Evolutionary conservation across 2,888 invertebrate species (phyloP).

Genomic region (Spilosoma lubricipeda): DNA sequence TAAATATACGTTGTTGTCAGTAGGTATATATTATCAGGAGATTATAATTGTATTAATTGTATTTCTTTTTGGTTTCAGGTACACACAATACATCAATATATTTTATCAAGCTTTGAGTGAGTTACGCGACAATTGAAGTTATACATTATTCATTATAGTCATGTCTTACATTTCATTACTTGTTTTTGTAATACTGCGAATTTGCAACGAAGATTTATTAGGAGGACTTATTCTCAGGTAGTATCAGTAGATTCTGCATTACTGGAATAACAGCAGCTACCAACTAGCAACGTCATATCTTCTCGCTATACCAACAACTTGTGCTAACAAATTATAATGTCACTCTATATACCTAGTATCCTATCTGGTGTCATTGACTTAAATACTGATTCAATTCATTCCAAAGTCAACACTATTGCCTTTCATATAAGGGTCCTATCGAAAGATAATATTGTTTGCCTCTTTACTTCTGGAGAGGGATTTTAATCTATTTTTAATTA

Average conservation of each 20-base stretch:
- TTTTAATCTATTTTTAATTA: constrained; percentile 8
- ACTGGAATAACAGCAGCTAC: neutral
- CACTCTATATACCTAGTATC: constrained; percentile 24
- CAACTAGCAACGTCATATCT: neutral
- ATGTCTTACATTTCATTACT: neutral
- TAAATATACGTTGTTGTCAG: no score
- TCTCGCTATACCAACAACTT: neutral
- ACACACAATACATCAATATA: neutral
- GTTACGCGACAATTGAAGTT: constrained; percentile 7
- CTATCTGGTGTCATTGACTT: constrained; percentile 37
- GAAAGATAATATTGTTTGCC: neutral
- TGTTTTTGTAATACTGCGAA: neutral
- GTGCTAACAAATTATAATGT: neutral
- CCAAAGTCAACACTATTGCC: neutral
- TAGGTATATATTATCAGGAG: neutral
- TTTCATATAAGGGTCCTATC: neutral
- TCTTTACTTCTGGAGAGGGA: neutral
- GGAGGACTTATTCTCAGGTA: no score
- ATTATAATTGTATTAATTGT: neutral
- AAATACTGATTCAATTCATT: constrained; percentile 28
- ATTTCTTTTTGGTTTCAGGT: constrained; percentile 18
- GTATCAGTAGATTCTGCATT: no score
- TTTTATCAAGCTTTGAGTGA: neutral
- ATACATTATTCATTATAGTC: constrained; percentile 1
- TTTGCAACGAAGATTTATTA: no score